Evolutionary conservation across 2,113 vertebrate genomes (phyloP), one percentile per base, ranked within the genome.

Genomic region (Cricetomys ansorgei): DNA sequence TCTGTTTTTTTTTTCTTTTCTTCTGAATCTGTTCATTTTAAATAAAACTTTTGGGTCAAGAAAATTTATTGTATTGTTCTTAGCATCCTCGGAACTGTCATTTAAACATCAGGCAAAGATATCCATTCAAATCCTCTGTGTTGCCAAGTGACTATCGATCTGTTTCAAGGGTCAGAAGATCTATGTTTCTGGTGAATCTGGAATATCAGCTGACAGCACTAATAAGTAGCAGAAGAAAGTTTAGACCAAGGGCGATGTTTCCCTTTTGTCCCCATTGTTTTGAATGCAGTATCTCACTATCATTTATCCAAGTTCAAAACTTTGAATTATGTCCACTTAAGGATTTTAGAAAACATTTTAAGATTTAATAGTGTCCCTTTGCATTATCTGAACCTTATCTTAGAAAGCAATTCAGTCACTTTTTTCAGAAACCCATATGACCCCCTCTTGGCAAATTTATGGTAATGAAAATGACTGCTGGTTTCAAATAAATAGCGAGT

Each of bases 171-270:
- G 94, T 98, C 96, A 95, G 93, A 90, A 92, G 92, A 97, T 98
- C 89, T 98, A 91, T 95, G 96, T 96, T 94, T 88, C 96, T 95
- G 69, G 92, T 94, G 98, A 98, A 98, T 98, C 96, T 98, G 97
- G 97, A 98, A 96, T 96, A 97, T 98, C 96, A 98, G 96, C 96
- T 98, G 97, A 98, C 97, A 93, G 98, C 95, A 79, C 96, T 98
- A 98, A 98, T 98, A 97, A 98, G 96, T 97, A 98, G 98, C 98
- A 98, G 98, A 97, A 98, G 98, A 98, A 98, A 98, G 94, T 79
- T 90, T 70, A 97, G 98, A 97, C 97, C 97, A 97, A 96, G 86
- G 97, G 97, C 96, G 97, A 97, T 98, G 75, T 97, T 94, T 98
- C 96, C 95, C 95, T 97, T 98, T 97, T 72, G 77, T 92, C 95